phyloP scores from a whole-genome alignment of 2,113 vertebrate species.

The Coptodon rendalli region DNA sequence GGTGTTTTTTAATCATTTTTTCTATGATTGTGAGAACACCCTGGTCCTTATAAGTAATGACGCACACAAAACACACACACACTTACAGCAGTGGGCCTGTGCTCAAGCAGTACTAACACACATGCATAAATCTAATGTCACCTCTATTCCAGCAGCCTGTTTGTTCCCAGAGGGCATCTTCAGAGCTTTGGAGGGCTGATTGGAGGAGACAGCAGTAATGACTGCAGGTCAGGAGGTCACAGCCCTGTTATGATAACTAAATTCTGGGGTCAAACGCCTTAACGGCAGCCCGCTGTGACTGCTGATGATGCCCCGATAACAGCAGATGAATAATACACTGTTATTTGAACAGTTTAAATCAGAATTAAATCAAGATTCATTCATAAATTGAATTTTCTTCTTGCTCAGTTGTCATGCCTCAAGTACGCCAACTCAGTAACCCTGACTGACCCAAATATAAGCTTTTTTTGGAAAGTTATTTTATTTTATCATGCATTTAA shows the following conservation, averaged over 20 bases:
- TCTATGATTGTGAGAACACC: neutral
- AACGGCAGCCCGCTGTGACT: neutral
- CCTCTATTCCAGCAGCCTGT: constrained; percentile 27
- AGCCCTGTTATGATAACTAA: constrained; percentile 61
- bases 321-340: neutral
- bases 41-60: constrained; percentile 16
- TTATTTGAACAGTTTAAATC: constrained; percentile 9
- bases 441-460: neutral
- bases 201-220: constrained; percentile 54
- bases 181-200: constrained; percentile 36
- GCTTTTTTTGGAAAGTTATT: neutral
- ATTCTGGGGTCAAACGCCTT: constrained; percentile 38
- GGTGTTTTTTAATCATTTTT: neutral
- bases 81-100: neutral
- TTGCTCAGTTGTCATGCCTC: neutral
- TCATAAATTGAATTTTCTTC: neutral
- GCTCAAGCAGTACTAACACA: neutral
- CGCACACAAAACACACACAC: neutral
- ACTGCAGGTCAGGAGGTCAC: constrained; percentile 47
- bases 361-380: neutral
- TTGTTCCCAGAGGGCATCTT: constrained; percentile 40
- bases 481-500: neutral
- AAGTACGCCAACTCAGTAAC: neutral
- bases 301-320: constrained; percentile 37
- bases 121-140: constrained; percentile 36